These are phyloP conservation scores for Limonius californicus DNA, from an alignment of 1,140 invertebrate species.

Conservation along the genomic window DNA sequence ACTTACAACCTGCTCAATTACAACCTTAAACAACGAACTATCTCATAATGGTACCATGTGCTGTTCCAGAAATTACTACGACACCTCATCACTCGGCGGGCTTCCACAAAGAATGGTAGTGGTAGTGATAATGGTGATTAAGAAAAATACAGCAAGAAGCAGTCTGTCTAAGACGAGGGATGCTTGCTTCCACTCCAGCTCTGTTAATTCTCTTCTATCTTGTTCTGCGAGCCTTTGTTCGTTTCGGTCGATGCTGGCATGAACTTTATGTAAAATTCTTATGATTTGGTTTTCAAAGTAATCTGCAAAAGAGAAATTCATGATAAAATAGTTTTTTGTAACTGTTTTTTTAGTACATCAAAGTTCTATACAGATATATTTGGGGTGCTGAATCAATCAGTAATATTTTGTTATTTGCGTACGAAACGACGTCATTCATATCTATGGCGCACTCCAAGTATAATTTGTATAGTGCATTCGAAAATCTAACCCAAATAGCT, in stretches of 20 bases:
- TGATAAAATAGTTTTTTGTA: no score
- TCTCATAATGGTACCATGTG: no score
- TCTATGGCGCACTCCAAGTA: no score
- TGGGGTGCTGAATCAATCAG: no score
- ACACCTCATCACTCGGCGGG: slow-evolving; percentile 36
- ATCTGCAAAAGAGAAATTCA: slow-evolving; percentile 37
- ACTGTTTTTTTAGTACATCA: no score
- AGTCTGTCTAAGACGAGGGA: slow-evolving; percentile 67
- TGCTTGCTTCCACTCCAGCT: slow-evolving; percentile 75
- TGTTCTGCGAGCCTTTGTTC: slow-evolving; percentile 65
- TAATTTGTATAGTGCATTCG: no score
- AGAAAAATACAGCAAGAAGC: slow-evolving; percentile 63
- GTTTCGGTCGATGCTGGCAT: slow-evolving; percentile 67
- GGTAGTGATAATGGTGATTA: slow-evolving; percentile 61
- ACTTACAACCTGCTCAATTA: no score
- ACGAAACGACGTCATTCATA: no score
- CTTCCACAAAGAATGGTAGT: slow-evolving; percentile 60
- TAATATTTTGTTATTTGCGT: no score
- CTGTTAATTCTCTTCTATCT: slow-evolving; percentile 61
- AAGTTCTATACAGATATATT: no score
- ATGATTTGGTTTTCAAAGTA: slow-evolving; percentile 43
- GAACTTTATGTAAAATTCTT: slow-evolving; percentile 62
- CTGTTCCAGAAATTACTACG: neutral
- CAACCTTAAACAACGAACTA: no score
- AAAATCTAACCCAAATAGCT: no score